Evolutionary conservation across 2,797 vertebrate species (phyloP), one percentile per base, ranked within the genome.

Genomic region (Phalloptychus januarius): DNA sequence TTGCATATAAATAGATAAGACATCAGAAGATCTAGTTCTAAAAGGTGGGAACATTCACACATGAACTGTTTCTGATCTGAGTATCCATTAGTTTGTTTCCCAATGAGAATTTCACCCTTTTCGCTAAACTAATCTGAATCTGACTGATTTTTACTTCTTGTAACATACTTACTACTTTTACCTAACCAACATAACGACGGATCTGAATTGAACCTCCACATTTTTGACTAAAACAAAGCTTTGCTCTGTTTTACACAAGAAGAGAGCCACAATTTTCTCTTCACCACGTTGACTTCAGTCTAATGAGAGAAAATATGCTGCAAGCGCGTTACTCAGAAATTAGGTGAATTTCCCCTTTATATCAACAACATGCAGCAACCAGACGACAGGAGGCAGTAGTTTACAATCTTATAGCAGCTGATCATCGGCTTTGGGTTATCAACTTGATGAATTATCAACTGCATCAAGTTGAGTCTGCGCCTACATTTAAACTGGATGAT

Each of bases 301-400:
- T 0, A n/a, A n/a, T 6, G 42, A 44, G 23, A 23, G 38, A 5
- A 25, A 69, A 42, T 38, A 20, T 7, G 11, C 44, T 10, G 1
- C 23, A n/a, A 54, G 40, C 5, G 20, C 25, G 20, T 18, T 40
- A 23, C 33, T 5, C 33, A 65, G 23, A 40, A 67, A 67, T 81
- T 79, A 40, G n/a, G 31, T 79, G 80, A 73, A 85, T 8, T 82
- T 45, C 11, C 18, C 76, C 78, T 87, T 82, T 23, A 81, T 13
- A 20, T 18, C 12, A 18, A 1, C 31, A 45, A 13, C 16, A 71
- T 85, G 4, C 85, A 58, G 8, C 36, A 2, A 28, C 0, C 33
- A 16, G 73, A 2, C 93, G 61, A 84, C 28, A 94, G 93, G 92
- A 79, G 93, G 92, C 92, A 85, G 91, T 85, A 79, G 78, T 50